phyloP scores from a whole-genome alignment of 2,113 vertebrate genomes.

The Holacanthus passer region DNA sequence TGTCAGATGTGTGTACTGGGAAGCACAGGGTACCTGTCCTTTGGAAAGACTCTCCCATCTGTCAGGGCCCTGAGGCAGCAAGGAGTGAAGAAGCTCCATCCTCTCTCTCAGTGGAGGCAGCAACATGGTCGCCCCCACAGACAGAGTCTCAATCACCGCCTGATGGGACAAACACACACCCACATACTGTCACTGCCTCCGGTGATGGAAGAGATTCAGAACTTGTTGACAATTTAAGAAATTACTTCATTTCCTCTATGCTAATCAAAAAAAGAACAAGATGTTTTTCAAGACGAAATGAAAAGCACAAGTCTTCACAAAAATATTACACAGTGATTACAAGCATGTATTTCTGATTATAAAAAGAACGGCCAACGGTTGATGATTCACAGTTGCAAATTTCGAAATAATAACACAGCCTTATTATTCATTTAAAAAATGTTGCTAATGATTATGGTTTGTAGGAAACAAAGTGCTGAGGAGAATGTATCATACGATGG shows the following conservation, averaged over 20 bases:
- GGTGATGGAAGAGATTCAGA: background rate
- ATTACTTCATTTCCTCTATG: background rate
- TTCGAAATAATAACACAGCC: background rate
- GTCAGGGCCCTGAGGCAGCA: constrained; percentile 97
- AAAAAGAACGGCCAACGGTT: background rate
- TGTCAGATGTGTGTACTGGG: background rate
- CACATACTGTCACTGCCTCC: background rate
- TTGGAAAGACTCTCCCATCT: constrained; percentile 98
- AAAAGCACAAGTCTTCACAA: background rate
- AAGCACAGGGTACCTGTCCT: constrained; percentile 89
- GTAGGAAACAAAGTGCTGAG: background rate
- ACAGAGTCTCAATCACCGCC: constrained; percentile 98
- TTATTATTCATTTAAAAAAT: background rate
- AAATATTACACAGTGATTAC: background rate
- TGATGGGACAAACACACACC: constrained; percentile 65
- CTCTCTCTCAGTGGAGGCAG: constrained; percentile 95
- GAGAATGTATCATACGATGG: background rate
- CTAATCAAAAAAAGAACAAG: background rate
- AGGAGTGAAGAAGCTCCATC: constrained; percentile 97
- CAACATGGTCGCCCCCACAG: constrained; percentile 98
- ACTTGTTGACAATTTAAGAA: background rate
- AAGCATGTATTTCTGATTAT: background rate
- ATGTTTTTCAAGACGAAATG: background rate
- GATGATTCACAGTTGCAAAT: background rate
- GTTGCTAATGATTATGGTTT: background rate